These are phyloP conservation scores for Linhomoeus sp. DNA, from an alignment of 2,888 invertebrate species.

Conservation along the genomic window DNA sequence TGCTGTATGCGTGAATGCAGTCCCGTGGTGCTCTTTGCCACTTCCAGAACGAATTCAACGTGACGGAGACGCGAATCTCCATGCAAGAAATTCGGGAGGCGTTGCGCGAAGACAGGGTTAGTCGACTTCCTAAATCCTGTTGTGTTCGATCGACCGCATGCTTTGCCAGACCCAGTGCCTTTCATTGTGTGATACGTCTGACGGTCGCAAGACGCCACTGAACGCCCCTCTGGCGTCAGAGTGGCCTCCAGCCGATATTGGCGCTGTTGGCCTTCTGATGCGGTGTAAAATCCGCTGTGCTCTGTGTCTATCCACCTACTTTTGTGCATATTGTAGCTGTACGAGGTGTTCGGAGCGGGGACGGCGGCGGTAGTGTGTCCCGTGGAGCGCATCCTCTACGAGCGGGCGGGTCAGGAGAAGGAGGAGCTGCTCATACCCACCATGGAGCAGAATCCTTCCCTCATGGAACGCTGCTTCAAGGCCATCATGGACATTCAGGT, in stretches of 20 bases:
- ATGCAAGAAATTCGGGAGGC: constrained; percentile 60
- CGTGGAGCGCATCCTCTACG: constrained; percentile 59
- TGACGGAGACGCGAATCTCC: constrained; percentile 55
- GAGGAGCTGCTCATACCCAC: constrained; percentile 38
- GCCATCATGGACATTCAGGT: constrained; percentile 62
- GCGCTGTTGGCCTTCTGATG: too few species aligned
- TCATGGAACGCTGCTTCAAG: constrained; percentile 52
- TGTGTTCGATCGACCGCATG: too few species aligned
- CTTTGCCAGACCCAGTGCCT: too few species aligned
- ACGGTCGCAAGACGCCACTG: too few species aligned
- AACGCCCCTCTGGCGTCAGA: too few species aligned
- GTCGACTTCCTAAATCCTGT: too few species aligned
- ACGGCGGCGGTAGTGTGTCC: constrained; percentile 90
- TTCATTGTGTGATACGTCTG: too few species aligned
- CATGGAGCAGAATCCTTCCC: constrained; percentile 44
- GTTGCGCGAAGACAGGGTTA: constrained; percentile 58
- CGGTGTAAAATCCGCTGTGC: too few species aligned
- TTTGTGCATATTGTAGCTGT: constrained; percentile 43
- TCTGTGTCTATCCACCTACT: too few species aligned
- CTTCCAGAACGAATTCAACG: constrained; percentile 47
- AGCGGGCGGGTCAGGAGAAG: constrained; percentile 32
- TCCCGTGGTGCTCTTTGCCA: not conserved
- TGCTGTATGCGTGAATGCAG: not conserved
- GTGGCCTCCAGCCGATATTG: too few species aligned
- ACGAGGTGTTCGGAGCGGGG: constrained; percentile 93